Evolutionary conservation across 2,888 invertebrate species (phyloP).

Genomic region (Axea sp.): DNA sequence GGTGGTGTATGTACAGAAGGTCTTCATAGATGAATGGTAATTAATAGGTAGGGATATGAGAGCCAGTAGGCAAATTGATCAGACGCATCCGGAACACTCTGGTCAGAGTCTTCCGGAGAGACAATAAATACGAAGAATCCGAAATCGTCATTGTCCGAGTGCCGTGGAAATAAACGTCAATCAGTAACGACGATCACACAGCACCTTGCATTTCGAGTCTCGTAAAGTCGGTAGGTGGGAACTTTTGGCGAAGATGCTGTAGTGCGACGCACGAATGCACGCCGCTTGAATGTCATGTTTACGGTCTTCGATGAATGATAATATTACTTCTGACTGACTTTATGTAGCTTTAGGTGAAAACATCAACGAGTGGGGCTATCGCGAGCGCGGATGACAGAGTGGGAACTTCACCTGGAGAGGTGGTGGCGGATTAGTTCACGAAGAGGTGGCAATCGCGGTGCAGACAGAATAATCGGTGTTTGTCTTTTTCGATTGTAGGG

Average conservation of each 20-base stretch:
- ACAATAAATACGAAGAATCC: background rate
- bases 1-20: too few species aligned
- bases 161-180: background rate
- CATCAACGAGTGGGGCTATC: conserved; percentile 60
- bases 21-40: too few species aligned
- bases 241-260: conserved; percentile 57
- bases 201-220: conserved; percentile 12
- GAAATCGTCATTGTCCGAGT: conserved; percentile 21
- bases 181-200: conserved; percentile 2
- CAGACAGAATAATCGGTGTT: conserved; percentile 29
- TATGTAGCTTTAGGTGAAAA: conserved; percentile 59
- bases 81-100: conserved; percentile 57
- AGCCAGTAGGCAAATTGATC: background rate
- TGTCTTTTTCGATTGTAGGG: conserved; percentile 13
- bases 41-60: too few species aligned
- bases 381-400: conserved; percentile 51
- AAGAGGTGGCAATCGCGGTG: conserved; percentile 43
- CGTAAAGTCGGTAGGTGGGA: conserved; percentile 4
- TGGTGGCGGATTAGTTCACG: conserved; percentile 51
- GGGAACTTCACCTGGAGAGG: conserved; percentile 57
- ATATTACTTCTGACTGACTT: conserved; percentile 51
- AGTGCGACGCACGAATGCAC: conserved; percentile 41
- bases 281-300: conserved; percentile 64
- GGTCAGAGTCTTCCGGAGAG: conserved; percentile 58
- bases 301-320: conserved; percentile 61